Percentiles rank a stretch among this genome's conserved stretches.
Conservation (phyloP, 2,797 vertebrate species). For the Zalophus californianus region DNA sequence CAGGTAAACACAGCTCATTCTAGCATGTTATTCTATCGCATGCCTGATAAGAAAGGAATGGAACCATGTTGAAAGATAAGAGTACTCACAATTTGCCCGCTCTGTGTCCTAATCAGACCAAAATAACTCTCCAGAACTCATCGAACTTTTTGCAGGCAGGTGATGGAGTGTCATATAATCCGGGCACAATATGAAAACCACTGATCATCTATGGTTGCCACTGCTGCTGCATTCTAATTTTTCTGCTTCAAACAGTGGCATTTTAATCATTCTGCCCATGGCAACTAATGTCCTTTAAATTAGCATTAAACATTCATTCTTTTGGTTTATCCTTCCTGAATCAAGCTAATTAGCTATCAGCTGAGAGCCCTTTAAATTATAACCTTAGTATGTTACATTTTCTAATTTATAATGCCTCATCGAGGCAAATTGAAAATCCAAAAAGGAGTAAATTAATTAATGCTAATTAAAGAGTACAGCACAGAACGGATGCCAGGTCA, state of each 20-base stretch:
- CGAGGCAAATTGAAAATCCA: conserved; percentile 75
- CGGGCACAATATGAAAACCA: conserved; percentile 44
- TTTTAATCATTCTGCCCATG: conserved; percentile 63
- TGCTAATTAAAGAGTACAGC: conserved; percentile 76
- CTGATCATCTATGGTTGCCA: not conserved
- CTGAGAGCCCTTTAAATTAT: conserved; percentile 66
- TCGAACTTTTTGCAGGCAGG: not conserved
- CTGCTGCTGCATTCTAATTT: conserved; percentile 45
- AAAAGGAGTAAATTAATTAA: conserved; percentile 79
- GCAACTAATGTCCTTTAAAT: conserved; percentile 75
- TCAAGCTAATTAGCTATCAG: conserved; percentile 79
- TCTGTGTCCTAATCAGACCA: not conserved
- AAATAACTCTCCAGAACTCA: not conserved
- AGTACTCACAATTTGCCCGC: not conserved
- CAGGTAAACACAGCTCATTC: not conserved
- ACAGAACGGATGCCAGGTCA: conserved; percentile 58
- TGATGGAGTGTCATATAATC: conserved; percentile 8
- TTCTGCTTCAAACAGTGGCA: conserved; percentile 64
- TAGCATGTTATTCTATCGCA: not conserved
- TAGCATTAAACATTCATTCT: conserved; percentile 77
- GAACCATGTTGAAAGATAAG: not conserved
- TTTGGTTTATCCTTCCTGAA: conserved; percentile 68
- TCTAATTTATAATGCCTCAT: conserved; percentile 77
- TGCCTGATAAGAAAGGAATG: not conserved
- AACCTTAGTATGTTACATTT: conserved; percentile 70